These are phyloP conservation scores for Phyllotreta striolata DNA, from an alignment of 2,888 invertebrate genomes.

Conservation along the genomic window DNA sequence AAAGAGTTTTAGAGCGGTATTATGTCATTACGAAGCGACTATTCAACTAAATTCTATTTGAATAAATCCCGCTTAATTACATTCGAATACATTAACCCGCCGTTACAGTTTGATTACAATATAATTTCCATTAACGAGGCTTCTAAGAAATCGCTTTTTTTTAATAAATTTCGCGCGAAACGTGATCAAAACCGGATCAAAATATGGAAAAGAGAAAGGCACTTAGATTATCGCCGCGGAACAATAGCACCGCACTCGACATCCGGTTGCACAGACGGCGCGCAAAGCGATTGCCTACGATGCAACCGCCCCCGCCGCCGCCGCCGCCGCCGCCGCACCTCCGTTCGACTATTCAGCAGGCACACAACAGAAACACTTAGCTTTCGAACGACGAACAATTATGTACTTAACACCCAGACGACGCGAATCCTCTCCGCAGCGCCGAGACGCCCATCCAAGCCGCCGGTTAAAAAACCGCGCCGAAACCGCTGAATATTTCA, in stretches of 20 bases:
- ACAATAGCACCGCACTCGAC: constrained; percentile 24
- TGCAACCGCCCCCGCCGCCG: constrained; percentile 26
- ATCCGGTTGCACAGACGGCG: constrained; percentile 30
- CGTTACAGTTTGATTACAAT: no score
- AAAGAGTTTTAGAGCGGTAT: no score
- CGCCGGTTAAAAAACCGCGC: not conserved
- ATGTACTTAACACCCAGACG: constrained; percentile 28
- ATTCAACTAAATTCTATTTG: no score
- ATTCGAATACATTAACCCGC: no score
- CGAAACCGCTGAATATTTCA: not conserved
- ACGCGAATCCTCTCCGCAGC: constrained; percentile 26
- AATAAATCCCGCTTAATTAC: no score
- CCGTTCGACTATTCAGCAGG: constrained; percentile 31
- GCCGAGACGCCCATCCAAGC: not conserved
- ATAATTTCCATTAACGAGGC: no score
- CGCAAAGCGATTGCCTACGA: constrained; percentile 29
- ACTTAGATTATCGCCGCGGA: constrained; percentile 25
- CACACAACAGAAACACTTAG: constrained; percentile 32
- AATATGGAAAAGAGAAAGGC: constrained; percentile 19
- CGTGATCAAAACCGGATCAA: constrained; percentile 21
- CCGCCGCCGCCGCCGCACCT: constrained; percentile 23
- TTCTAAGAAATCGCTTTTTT: no score
- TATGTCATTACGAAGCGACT: no score
- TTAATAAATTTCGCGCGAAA: constrained; percentile 5
- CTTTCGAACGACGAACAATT: constrained; percentile 26